These are phyloP conservation scores for Eptatretus burgeri DNA, from an alignment of 2,113 vertebrate species.

Conservation along the genomic window DNA sequence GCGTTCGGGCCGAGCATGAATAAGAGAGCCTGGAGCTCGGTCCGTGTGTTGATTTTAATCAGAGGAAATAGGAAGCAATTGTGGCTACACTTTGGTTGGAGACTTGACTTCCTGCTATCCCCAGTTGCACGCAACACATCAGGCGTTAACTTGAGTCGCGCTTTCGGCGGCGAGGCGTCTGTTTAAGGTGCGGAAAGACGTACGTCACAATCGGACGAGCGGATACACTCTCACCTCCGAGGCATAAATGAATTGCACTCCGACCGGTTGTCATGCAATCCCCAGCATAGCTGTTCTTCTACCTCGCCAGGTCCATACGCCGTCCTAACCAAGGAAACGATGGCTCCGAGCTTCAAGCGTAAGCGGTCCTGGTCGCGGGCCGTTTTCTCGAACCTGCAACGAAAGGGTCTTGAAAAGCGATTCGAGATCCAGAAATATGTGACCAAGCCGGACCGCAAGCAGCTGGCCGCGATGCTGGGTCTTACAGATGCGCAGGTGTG, in stretches of 20 bases:
- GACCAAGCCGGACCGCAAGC: slow-evolving; percentile 90
- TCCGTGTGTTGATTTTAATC: slow-evolving; percentile 1
- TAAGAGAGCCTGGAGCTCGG: too few species aligned
- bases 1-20: too few species aligned
- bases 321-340: slow-evolving; percentile 82
- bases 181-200: too few species aligned
- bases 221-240: too few species aligned
- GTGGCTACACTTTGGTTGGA: too few species aligned
- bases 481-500: slow-evolving; percentile 88
- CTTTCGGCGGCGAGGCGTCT: too few species aligned
- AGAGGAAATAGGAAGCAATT: slow-evolving; percentile 6
- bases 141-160: too few species aligned
- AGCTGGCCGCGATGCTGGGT: slow-evolving; percentile 83
- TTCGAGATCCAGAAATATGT: slow-evolving; percentile 98
- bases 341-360: slow-evolving; percentile 91
- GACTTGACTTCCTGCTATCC: too few species aligned
- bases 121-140: too few species aligned
- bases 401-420: slow-evolving; percentile 83
- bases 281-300: background rate
- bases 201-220: too few species aligned
- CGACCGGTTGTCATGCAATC: background rate
- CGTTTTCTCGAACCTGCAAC: slow-evolving; percentile 88
- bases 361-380: slow-evolving; percentile 91
- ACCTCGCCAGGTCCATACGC: slow-evolving; percentile 50
- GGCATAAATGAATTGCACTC: too few species aligned